Conservation (phyloP, 2,888 invertebrate species). For the Antheraea assamensis region DNA sequence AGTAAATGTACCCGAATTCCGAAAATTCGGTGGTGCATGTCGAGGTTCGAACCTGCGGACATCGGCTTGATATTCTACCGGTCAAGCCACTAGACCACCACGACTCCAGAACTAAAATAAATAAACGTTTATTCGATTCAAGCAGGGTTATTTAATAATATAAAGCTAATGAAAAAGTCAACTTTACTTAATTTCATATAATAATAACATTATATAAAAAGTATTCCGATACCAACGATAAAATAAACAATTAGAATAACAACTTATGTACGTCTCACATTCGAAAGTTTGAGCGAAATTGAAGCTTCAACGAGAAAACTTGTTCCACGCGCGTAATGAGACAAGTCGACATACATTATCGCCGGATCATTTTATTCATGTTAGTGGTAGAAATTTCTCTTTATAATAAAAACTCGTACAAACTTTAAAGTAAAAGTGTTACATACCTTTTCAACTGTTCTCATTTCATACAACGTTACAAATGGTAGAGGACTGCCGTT, state of each 20-base stretch:
- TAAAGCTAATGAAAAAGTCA: not conserved
- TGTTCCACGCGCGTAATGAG: not conserved
- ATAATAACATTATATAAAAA: not conserved
- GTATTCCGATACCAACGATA: not conserved
- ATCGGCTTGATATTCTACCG: no score
- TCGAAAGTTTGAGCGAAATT: slow-evolving; percentile 9
- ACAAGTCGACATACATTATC: slow-evolving; percentile 1
- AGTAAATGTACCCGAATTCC: no score
- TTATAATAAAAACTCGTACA: not conserved
- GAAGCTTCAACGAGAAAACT: not conserved
- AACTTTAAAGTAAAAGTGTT: slow-evolving; percentile 1
- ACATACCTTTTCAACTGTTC: not conserved
- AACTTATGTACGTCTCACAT: not conserved
- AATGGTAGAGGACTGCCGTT: no score
- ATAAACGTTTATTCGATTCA: no score
- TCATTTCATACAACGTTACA: not conserved
- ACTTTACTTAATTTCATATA: not conserved
- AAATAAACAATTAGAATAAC: not conserved
- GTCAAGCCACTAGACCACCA: no score
- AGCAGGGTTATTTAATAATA: not conserved
- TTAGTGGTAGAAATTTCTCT: not conserved
- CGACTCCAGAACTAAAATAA: no score
- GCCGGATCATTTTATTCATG: not conserved
- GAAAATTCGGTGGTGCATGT: no score
- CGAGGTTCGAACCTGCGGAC: no score